These are phyloP conservation scores for Podocnemis expansa DNA, from an alignment of 2,113 vertebrate genomes.

Conservation along the genomic window DNA sequence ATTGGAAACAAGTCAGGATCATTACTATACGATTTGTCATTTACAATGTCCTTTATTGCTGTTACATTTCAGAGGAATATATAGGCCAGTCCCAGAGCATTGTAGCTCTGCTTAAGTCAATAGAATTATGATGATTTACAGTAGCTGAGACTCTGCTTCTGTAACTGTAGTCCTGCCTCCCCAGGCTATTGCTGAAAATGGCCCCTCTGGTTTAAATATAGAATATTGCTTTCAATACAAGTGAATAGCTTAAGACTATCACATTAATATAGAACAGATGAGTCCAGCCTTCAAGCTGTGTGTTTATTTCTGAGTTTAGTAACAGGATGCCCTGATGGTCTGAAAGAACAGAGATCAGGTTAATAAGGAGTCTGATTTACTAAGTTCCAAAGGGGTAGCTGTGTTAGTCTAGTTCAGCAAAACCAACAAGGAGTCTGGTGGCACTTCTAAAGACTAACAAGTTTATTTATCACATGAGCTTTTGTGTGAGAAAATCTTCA, in stretches of 20 bases:
- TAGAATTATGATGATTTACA: background rate
- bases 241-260: conserved; percentile 6
- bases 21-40: background rate
- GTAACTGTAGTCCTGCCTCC: conserved; percentile 36
- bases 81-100: background rate
- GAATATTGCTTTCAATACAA: conserved; percentile 36
- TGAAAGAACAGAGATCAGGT: background rate
- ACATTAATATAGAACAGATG: background rate
- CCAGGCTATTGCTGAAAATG: conserved; percentile 25
- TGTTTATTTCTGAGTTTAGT: background rate
- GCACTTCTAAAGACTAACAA: too few relatives aligned
- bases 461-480: too few relatives aligned
- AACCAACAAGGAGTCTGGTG: too few relatives aligned
- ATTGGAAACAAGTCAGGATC: background rate
- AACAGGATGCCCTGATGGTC: accelerated
- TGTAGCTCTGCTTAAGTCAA: background rate
- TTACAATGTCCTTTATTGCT: background rate
- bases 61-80: background rate
- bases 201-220: conserved; percentile 33
- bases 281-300: background rate
- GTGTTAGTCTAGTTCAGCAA: too few relatives aligned
- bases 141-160: background rate
- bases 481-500: too few relatives aligned
- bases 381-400: too few relatives aligned
- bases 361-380: background rate